A percentile compares a stretch with the other conserved stretches of the same genome.
Evolutionary conservation across 2,797 vertebrate genomes (phyloP).

Genomic region (Sebastolobus alascanus): DNA sequence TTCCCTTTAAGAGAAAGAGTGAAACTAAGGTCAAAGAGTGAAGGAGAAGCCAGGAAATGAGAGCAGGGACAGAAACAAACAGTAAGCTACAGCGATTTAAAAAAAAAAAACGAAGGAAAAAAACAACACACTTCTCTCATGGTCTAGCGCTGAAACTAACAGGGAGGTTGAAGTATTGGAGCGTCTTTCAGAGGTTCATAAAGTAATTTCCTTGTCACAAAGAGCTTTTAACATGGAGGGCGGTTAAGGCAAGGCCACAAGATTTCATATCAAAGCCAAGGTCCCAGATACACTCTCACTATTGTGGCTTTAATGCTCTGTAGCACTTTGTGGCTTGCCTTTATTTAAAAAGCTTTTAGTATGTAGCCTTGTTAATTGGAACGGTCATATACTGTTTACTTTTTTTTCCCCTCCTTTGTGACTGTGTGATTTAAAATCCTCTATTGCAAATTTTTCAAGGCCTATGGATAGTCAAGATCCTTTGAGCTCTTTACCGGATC

Average conservation of each 20-base stretch:
- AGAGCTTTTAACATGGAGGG: constrained; percentile 84
- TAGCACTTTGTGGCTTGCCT: constrained; percentile 60
- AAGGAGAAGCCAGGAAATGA: constrained; percentile 53
- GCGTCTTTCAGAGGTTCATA: constrained; percentile 82
- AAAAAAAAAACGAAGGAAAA: neutral
- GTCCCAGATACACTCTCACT: constrained; percentile 72
- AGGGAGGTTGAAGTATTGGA: constrained; percentile 69
- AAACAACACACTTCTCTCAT: constrained; percentile 55
- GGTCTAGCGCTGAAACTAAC: constrained; percentile 70
- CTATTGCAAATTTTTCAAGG: constrained; percentile 39
- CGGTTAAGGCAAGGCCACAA: constrained; percentile 77
- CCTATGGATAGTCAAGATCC: constrained; percentile 20
- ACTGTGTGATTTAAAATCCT: constrained; percentile 41
- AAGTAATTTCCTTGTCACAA: constrained; percentile 85
- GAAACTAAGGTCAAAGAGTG: constrained; percentile 42
- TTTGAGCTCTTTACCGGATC: constrained; percentile 21
- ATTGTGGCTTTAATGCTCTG: constrained; percentile 74
- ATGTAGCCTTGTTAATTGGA: constrained; percentile 79
- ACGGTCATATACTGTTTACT: constrained; percentile 62
- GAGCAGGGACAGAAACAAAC: constrained; percentile 46
- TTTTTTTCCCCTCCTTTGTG: constrained; percentile 38
- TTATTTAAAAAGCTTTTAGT: constrained; percentile 79
- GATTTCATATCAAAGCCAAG: constrained; percentile 84
- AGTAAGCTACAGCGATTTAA: constrained; percentile 26
- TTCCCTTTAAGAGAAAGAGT: constrained; percentile 37